phyloP scores from a whole-genome alignment of 2,113 vertebrate genomes.

The Ranitomeya variabilis region DNA sequence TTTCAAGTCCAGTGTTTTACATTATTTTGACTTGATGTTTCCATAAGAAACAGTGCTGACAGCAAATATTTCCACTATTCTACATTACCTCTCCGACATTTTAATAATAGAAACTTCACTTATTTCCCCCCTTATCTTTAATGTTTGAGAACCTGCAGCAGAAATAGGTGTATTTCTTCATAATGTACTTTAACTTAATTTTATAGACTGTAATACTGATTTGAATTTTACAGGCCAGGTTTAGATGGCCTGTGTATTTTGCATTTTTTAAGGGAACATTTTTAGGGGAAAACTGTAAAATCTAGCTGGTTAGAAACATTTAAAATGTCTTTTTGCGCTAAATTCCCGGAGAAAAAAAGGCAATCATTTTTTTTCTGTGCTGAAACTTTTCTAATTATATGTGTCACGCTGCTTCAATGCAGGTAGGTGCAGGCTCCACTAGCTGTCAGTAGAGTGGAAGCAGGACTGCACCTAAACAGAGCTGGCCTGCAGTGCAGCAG shows the following conservation, averaged over 20 bases:
- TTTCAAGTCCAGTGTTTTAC: conserved; percentile 36
- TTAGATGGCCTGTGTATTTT: not conserved
- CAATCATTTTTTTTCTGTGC: too few relatives aligned
- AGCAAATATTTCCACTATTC: conserved; percentile 41
- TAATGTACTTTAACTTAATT: not conserved
- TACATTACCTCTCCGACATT: conserved; percentile 22
- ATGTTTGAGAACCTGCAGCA: conserved; percentile 11
- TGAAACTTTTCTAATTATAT: too few relatives aligned
- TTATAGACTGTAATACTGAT: not conserved
- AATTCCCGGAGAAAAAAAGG: too few relatives aligned
- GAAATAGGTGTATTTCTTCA: not conserved
- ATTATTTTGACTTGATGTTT: conserved; percentile 52
- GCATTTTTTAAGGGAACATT: too few relatives aligned
- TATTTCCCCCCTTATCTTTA: not conserved
- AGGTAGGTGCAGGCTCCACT: too few relatives aligned
- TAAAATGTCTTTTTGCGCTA: too few relatives aligned
- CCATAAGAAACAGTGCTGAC: conserved; percentile 36
- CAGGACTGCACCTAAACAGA: too few relatives aligned
- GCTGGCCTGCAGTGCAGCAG: too few relatives aligned
- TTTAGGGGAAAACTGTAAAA: too few relatives aligned
- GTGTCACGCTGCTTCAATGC: too few relatives aligned
- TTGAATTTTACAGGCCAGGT: not conserved
- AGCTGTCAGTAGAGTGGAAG: too few relatives aligned
- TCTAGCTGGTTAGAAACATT: too few relatives aligned
- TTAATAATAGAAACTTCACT: conserved; percentile 42